Base-by-base conservation (phyloP, 35 echinoderm and acorn worm genomes). In the Lytechinus variegatus region DNA sequence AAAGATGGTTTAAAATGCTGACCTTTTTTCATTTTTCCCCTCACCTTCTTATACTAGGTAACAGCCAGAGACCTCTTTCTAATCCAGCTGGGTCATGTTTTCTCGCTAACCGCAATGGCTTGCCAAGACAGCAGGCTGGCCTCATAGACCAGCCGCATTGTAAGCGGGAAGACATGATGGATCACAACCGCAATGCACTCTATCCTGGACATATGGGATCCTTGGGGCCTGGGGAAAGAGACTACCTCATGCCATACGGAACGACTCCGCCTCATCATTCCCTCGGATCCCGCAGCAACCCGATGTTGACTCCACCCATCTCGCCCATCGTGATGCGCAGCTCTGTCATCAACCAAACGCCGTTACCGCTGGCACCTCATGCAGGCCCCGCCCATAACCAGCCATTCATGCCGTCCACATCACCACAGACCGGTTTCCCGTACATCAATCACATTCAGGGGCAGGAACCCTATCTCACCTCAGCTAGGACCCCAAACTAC, bases 11-110 rank as follows among this genome's bases (percentile, higher is more conserved):
- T 4, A 16, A 4, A 16, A 66, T 66, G 19, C 24, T 3, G 5
- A 13, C 16, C 21, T 71, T 5, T 21, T 24, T 5, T 21, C 0
- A 71, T 8, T 11, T 58, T 92, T 9, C 27, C 3, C 12, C 51
- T 12, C 9, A 87, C 52, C 57, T 93, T 93, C n/a, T 54, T 54
- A 57, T n/a, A 3, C 33, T 44, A 93, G 92, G 92, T 19, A 95
- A 95, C 61, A 86, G 53, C 54, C 96, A 96, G 60, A 95, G 97
- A 91, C 95, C 96, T 16, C 94, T 97, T 29, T 96, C 96, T 6
- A 99, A 96, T 61, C 98, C 98, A 27, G 97, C 98, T 13, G 97
- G 98, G 11, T 97, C 98, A 52, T 99, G 98, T 52, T 99, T 99
- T 93, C 92, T 97, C 14, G 98, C 98, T 21, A 99, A 98, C 92